Base-by-base conservation (phyloP, 2,888 invertebrate species). In the Eristalis intricaria region DNA sequence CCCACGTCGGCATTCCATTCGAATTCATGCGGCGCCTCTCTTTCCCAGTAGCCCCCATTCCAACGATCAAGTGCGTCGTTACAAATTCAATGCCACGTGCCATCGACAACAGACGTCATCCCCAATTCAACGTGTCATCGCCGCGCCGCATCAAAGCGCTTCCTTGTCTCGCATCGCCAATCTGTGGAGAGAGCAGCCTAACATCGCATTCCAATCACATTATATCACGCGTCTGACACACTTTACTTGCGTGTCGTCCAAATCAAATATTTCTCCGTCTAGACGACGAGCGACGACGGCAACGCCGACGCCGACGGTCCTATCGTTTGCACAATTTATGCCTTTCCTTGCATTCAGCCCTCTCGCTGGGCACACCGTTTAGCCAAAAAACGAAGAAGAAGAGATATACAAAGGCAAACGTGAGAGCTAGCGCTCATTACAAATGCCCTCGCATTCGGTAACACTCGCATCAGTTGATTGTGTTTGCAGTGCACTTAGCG, bases 251-350 rank as follows among this genome's bases (percentile, higher is more conserved):
- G 58, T 68, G 73, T 69, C 26, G 77, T 38, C 74, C 38, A 66
- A 79, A 70, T 63, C 75, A 83, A 83, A 75, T 86, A 78, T 71
- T 75, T 74, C 78, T 61, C 56, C 64, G 86, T 86, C 86, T 86
- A 86, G 86, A 83, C 86, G 38, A 19, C 8, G 50, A 50, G n/a
- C 50, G 50, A 50, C 50, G 43, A n/a, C 43, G 43, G 5, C 7
- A 0, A 43, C 43, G 15, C 4, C 43, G 40, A n/a, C 43, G 32
- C 0, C 32, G 32, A 43, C 15, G 5, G 43, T 50, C 50, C 23
- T 56, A 66, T 75, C 35, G 75, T 66, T 75, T 83, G 75, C 83
- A 71, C 75, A 86, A 86, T 86, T 86, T 75, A 75, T 78, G 50
- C 50, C 19, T 5, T 50, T 7, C 43, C 43, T n/a, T n/a, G 43